Percentiles rank a stretch among this genome's conserved stretches.
These are phyloP conservation scores for Eupelmus urozonus DNA, from an alignment of 2,888 invertebrate species.

Conservation along the genomic window DNA sequence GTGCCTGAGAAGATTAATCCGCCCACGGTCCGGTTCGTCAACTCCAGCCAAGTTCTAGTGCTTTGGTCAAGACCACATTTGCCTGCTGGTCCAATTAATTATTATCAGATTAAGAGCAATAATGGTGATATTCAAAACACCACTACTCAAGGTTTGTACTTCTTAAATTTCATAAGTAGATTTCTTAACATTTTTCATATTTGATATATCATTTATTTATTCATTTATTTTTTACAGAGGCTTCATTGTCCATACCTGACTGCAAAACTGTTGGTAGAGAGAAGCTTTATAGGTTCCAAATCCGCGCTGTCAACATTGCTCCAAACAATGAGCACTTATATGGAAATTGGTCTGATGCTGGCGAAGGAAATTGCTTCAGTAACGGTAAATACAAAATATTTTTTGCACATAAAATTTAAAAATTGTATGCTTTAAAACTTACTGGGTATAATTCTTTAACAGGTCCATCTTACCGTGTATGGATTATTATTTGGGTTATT, in stretches of 20 bases:
- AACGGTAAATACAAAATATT: slow-evolving; percentile 66
- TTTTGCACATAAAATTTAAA: not conserved
- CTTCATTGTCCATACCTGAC: slow-evolving; percentile 72
- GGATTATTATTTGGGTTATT: slow-evolving; percentile 71
- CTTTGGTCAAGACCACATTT: slow-evolving; percentile 78
- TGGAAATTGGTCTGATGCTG: slow-evolving; percentile 77
- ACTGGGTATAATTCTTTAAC: slow-evolving; percentile 25
- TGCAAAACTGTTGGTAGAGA: slow-evolving; percentile 72
- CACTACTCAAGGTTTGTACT: slow-evolving; percentile 65
- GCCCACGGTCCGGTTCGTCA: slow-evolving; percentile 76
- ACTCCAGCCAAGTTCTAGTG: slow-evolving; percentile 77
- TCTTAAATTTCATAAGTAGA: not conserved
- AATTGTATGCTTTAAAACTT: not conserved
- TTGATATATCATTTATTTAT: too few relatives aligned
- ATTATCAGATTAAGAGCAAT: slow-evolving; percentile 78
- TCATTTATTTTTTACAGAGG: too few relatives aligned
- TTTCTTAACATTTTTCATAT: slow-evolving; percentile 5
- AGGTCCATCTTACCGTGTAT: slow-evolving; percentile 69
- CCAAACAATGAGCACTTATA: slow-evolving; percentile 66
- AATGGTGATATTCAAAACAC: slow-evolving; percentile 71
- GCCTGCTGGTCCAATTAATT: slow-evolving; percentile 77
- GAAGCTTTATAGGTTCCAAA: slow-evolving; percentile 71
- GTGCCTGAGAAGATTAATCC: slow-evolving; percentile 75
- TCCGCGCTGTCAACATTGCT: slow-evolving; percentile 76
- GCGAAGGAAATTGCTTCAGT: slow-evolving; percentile 75